Conservation (phyloP, 2,113 vertebrate genomes). For the Merops nubicus region DNA sequence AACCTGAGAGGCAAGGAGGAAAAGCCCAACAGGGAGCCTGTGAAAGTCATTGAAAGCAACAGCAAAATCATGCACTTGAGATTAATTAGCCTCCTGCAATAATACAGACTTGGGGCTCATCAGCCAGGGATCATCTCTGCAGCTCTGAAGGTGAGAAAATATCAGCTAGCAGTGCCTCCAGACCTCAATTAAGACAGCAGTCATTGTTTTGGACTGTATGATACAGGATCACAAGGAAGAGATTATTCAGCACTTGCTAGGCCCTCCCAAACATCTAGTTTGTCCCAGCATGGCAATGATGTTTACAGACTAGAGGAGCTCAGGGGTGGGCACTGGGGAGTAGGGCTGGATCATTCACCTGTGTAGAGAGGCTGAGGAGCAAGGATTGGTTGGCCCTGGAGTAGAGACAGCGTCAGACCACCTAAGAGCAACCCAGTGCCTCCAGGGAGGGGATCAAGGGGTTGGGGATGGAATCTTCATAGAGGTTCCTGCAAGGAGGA, state of each 20-base stretch:
- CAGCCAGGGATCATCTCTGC: background rate
- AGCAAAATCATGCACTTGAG: background rate
- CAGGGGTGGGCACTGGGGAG: fast-evolving
- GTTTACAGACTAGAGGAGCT: background rate
- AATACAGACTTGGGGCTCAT: background rate
- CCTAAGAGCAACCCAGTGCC: background rate
- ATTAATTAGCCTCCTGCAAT: background rate
- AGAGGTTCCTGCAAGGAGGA: background rate
- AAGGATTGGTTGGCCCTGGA: background rate
- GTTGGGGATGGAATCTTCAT: background rate
- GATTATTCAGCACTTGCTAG: background rate
- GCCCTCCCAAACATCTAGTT: background rate
- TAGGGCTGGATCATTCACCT: background rate
- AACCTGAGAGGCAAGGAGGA: background rate
- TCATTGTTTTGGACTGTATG: fast-evolving
- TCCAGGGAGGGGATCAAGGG: fast-evolving
- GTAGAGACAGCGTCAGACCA: background rate
- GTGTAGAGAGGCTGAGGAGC: background rate
- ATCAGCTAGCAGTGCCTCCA: background rate
- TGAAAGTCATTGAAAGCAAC: background rate
- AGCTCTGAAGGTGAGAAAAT: background rate
- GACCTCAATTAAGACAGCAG: background rate
- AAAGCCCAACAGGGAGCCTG: background rate
- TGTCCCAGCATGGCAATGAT: background rate
- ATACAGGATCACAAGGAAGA: background rate